phyloP scores from a whole-genome alignment of 2,888 invertebrate species.

The Molorchus minor region DNA sequence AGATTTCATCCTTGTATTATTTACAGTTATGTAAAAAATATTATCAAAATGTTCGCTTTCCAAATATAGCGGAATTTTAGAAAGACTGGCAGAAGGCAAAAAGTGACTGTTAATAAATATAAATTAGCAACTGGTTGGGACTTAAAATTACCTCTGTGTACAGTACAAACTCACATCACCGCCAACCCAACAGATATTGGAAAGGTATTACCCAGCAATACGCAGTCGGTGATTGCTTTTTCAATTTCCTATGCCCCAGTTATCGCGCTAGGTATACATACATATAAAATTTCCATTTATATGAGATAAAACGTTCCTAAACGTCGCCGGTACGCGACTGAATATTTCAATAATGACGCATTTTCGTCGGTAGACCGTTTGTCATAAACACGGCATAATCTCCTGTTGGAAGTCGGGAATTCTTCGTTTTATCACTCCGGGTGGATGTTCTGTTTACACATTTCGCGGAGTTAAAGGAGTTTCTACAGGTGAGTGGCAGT shows the following conservation, averaged over 20 bases:
- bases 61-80: too few relatives aligned
- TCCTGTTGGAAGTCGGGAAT: not conserved
- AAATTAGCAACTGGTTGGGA: constrained; percentile 11
- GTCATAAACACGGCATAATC: constrained; percentile 4
- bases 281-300: not conserved
- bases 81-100: too few relatives aligned
- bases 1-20: too few relatives aligned
- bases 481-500: too few relatives aligned
- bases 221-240: constrained; percentile 35
- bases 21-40: too few relatives aligned
- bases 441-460: too few relatives aligned
- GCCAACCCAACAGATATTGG: constrained; percentile 17
- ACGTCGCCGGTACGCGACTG: not conserved
- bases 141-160: constrained; percentile 20
- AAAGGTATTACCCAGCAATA: constrained; percentile 27
- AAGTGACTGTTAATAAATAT: constrained; percentile 3
- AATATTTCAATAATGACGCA: not conserved
- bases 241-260: constrained; percentile 41
- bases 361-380: not conserved
- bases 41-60: too few relatives aligned
- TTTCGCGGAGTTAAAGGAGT: too few relatives aligned
- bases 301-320: not conserved
- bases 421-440: not conserved
- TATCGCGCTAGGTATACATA: constrained; percentile 2
- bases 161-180: too few relatives aligned